Base-by-base conservation (phyloP, 2,113 vertebrate species). In the Meriones unguiculatus region DNA sequence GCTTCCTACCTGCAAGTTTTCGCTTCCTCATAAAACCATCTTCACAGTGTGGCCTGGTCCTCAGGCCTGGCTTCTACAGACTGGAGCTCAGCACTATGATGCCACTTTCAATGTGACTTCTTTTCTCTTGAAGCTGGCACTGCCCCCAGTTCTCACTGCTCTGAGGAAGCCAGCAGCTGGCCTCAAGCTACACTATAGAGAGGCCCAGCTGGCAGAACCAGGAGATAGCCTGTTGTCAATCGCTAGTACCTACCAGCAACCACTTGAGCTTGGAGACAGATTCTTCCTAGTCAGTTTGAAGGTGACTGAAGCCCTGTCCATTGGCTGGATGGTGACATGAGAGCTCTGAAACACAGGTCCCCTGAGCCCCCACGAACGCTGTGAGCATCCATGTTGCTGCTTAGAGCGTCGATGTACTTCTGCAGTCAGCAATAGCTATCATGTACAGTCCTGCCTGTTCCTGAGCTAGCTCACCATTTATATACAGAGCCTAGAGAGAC, bases 371-470 rank as follows among this genome's bases (percentile, higher is more conserved):
- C 54, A 54, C 18, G 0, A 41, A 41, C 69, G 15, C 17, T 75
- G 35, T 10, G 3, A 75, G 7, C 50, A 20, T n/a, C 10, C 52
- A 20, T 1, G 35, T 10, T 32, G n/a, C 10, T 54, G 41, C 73
- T 80, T 7, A n/a, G 35, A 59, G 13, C 25, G 46, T n/a, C 24
- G 2, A 38, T 24, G 4, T 38, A 0, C 15, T 87, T 54, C 24
- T 64, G 64, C 9, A 30, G 81, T 5, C 38, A n/a, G 50, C 72
- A 77, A 8, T 17, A n/a, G 50, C 35, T 6, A 0, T 9, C 20
- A 5, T 30, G 14, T 41, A 8, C 4, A 28, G 14, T 62, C 13
- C 4, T 0, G 11, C 0, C 2, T 15, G 25, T 69, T 22, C 1
- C 20, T 30, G 4, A 52, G 2, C 1, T 9, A 17, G 17, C 35